Evolutionary conservation across 2,797 vertebrate species (phyloP).

Genomic region (Gadopsis bispinosus): DNA sequence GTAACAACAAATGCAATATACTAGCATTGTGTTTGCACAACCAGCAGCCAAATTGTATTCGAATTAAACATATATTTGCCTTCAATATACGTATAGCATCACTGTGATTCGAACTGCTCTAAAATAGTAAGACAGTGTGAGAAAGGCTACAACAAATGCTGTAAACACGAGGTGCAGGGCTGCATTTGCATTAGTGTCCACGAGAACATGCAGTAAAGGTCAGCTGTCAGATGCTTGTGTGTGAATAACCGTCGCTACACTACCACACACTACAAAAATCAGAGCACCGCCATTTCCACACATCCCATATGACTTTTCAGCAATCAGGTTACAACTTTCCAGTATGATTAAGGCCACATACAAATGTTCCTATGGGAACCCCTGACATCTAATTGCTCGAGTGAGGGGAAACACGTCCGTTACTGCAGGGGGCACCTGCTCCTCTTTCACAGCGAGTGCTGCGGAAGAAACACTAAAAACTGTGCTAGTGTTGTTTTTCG

Average conservation of each 20-base stretch:
- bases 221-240: not conserved
- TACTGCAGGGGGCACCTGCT: conserved; percentile 19
- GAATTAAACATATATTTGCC: not conserved
- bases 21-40: not conserved
- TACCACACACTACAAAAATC: not conserved
- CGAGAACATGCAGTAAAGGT: not conserved
- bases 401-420: conserved; percentile 34
- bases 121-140: not conserved
- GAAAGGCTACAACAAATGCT: not conserved
- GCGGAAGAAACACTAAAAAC: not conserved
- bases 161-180: not conserved
- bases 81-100: not conserved
- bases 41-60: not conserved
- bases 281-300: not conserved
- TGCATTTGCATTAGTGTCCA: not conserved
- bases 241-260: not conserved
- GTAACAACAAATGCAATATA: not conserved
- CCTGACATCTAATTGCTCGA: conserved; percentile 30
- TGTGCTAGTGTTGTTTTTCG: conserved; percentile 25
- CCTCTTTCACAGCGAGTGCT: conserved; percentile 14
- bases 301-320: not conserved
- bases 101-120: not conserved
- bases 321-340: not conserved
- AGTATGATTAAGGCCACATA: conserved; percentile 3
- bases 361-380: conserved; percentile 14